A percentile compares a stretch with the other conserved stretches of the same genome.
These are phyloP conservation scores for Phrixothrix hirtus DNA, from an alignment of 2,888 invertebrate genomes.

Conservation along the genomic window DNA sequence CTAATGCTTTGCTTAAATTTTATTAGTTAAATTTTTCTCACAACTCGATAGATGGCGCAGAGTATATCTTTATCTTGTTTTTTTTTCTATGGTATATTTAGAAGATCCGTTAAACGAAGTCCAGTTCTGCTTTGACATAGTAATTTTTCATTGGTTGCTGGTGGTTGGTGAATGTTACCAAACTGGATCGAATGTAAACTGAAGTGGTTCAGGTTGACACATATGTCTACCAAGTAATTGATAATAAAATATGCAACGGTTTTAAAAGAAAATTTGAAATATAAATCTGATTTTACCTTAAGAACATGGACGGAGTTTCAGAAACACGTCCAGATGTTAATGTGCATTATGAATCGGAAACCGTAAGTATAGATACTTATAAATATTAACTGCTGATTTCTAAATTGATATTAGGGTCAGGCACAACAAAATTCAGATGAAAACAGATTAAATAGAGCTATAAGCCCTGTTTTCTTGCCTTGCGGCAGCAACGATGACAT, in stretches of 20 bases:
- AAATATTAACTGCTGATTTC: too few relatives aligned
- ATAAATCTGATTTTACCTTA: slow-evolving; percentile 2
- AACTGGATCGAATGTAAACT: slow-evolving; percentile 3
- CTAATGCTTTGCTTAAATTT: too few relatives aligned
- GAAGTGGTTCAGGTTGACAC: slow-evolving; percentile 1
- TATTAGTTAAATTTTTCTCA: too few relatives aligned
- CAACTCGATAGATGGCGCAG: too few relatives aligned
- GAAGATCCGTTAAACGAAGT: too few relatives aligned
- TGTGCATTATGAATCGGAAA: slow-evolving; percentile 19
- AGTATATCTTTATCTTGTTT: too few relatives aligned
- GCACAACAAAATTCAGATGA: slow-evolving; percentile 2
- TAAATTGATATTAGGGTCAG: neutral
- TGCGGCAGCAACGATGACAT: slow-evolving; percentile 62
- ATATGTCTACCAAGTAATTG: slow-evolving; percentile 9
- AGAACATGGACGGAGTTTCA: slow-evolving; percentile 18
- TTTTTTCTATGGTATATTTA: too few relatives aligned
- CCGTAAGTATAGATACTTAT: slow-evolving; percentile 6
- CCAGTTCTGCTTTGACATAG: too few relatives aligned
- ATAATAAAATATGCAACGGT: slow-evolving; percentile 6
- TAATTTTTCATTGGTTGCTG: neutral
- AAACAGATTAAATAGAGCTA: slow-evolving; percentile 9
- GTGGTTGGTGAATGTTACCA: neutral
- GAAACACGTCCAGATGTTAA: slow-evolving; percentile 13
- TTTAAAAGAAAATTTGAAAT: slow-evolving; percentile 1
- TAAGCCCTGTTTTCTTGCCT: slow-evolving; percentile 34